Conservation (phyloP, 2,888 invertebrate genomes). For the Tiliacea aurago region DNA sequence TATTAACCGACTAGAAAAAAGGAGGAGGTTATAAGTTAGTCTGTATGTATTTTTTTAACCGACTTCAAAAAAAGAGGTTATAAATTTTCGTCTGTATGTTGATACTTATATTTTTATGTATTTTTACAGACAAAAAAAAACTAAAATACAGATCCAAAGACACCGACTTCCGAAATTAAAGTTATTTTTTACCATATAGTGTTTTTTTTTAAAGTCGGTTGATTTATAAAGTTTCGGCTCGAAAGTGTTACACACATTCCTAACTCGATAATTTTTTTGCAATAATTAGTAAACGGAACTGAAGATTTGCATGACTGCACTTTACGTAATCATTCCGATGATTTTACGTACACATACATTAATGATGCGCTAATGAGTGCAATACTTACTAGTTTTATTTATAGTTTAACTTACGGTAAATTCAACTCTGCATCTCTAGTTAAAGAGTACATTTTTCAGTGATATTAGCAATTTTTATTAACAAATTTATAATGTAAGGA, state of each 20-base stretch:
- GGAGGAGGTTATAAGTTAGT: too few relatives aligned
- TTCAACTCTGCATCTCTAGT: neutral
- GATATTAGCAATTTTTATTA: neutral
- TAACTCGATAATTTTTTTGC: slow-evolving; percentile 26
- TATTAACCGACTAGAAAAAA: too few relatives aligned
- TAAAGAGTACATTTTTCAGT: neutral
- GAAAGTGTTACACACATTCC: slow-evolving; percentile 51
- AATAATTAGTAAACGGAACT: slow-evolving; percentile 43
- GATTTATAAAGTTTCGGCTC: slow-evolving; percentile 12
- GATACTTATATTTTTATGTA: too few relatives aligned
- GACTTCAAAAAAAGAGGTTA: too few relatives aligned
- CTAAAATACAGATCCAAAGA: too few relatives aligned
- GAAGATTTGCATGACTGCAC: slow-evolving; percentile 36
- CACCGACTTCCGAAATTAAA: too few relatives aligned
- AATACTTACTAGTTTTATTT: neutral
- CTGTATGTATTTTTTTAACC: too few relatives aligned
- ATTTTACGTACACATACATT: slow-evolving; percentile 14
- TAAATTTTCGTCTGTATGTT: too few relatives aligned
- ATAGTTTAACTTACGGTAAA: neutral
- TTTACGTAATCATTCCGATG: slow-evolving; percentile 37
- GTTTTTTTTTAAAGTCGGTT: too few relatives aligned
- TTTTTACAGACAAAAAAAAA: too few relatives aligned
- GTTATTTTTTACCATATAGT: too few relatives aligned
- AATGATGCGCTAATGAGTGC: slow-evolving; percentile 11
- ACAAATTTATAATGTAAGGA: neutral